Conservation (phyloP, 2,113 vertebrate species). For the Mobula hypostoma region DNA sequence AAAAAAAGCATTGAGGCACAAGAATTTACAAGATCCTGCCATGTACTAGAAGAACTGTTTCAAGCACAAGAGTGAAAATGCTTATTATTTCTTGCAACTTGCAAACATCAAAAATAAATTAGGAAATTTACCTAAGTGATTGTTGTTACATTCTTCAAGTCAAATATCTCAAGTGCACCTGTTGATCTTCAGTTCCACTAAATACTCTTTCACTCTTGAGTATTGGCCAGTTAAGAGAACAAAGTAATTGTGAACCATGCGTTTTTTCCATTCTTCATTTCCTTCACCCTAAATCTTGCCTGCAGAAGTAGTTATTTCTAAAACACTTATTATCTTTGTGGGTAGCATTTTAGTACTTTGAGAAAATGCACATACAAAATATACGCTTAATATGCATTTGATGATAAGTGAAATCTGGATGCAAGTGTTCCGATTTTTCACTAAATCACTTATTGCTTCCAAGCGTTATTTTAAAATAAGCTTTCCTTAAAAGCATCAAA, state of each 20-base stretch:
- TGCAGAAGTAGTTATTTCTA: neutral
- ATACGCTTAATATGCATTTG: neutral
- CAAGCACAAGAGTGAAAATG: neutral
- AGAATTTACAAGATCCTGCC: neutral
- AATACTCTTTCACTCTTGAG: conserved; percentile 5
- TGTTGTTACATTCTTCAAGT: neutral
- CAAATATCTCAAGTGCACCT: neutral
- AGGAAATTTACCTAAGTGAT: neutral
- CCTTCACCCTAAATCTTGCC: too few relatives aligned
- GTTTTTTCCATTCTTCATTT: too few relatives aligned
- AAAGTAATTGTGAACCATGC: neutral
- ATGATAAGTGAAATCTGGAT: neutral
- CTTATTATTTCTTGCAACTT: neutral
- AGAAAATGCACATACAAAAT: neutral
- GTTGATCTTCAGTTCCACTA: neutral
- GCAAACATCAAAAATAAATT: neutral
- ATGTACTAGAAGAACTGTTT: neutral
- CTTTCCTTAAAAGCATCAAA: neutral
- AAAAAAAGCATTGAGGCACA: neutral
- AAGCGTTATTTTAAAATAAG: neutral
- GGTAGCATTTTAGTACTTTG: neutral
- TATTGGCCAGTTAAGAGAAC: neutral
- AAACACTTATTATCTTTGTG: too few relatives aligned
- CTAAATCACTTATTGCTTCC: neutral
- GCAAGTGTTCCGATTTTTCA: neutral